Percentiles rank a stretch among this genome's conserved stretches.
Conservation (phyloP, 2,113 vertebrate species). For the Acrocephalus arundinaceus region DNA sequence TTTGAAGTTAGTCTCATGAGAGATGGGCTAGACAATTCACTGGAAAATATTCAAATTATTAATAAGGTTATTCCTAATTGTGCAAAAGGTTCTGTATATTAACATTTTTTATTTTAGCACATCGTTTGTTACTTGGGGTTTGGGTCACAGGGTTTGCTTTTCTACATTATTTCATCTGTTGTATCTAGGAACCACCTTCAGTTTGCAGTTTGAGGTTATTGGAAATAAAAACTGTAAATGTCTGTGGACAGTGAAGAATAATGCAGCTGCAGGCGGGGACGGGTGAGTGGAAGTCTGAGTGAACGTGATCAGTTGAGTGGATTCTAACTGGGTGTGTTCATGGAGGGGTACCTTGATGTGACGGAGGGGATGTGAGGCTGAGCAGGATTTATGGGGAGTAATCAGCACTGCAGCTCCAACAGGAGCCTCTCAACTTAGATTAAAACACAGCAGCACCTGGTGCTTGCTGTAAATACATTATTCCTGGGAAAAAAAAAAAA, state of each 20-base stretch:
- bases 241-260: neutral
- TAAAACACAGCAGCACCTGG: constrained; percentile 27
- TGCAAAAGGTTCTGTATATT: neutral
- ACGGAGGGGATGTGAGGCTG: neutral
- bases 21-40: neutral
- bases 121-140: neutral
- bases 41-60: neutral
- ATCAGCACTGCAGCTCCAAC: neutral
- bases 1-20: constrained; percentile 19
- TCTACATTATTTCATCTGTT: neutral
- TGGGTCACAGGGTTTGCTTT: neutral
- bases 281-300: neutral
- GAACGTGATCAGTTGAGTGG: neutral
- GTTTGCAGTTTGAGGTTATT: neutral
- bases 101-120: neutral
- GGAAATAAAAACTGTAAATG: neutral
- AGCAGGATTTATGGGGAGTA: constrained; percentile 27
- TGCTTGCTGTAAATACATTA: neutral
- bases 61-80: neutral
- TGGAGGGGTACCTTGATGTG: neutral
- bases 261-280: neutral
- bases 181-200: neutral
- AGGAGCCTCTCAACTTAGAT: constrained; percentile 18
- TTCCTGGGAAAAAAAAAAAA: neutral
- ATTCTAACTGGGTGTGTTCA: neutral